Conservation (phyloP, 2,113 vertebrate genomes). For the Tenrec ecaudatus region DNA sequence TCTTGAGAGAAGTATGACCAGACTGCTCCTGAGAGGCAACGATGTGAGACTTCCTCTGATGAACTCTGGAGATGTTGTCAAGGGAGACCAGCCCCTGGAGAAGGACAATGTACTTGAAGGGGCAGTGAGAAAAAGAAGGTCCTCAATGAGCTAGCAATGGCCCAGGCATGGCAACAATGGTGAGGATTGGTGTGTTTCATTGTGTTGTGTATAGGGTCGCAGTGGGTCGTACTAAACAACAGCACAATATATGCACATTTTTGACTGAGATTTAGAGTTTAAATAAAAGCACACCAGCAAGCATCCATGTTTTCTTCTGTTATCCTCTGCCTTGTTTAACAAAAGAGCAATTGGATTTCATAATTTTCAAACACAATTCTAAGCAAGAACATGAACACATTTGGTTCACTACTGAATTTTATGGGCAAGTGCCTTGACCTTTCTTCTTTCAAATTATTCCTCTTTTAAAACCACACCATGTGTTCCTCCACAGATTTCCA, state of each 20-base stretch:
- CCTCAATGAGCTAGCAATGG: too few species aligned
- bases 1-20: too few species aligned
- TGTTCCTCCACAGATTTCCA: not conserved
- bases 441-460: not conserved
- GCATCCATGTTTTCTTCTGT: constrained; percentile 14
- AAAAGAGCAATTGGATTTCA: constrained; percentile 37
- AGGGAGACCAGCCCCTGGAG: too few species aligned
- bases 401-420: not conserved
- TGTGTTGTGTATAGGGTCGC: too few species aligned
- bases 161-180: too few species aligned
- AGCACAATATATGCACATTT: constrained; percentile 20
- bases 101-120: too few species aligned
- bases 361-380: constrained; percentile 34
- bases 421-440: not conserved
- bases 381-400: constrained; percentile 20
- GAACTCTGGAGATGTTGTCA: too few species aligned
- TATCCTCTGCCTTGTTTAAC: constrained; percentile 63
- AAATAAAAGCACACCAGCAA: constrained; percentile 14
- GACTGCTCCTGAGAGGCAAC: too few species aligned
- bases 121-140: too few species aligned
- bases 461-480: not conserved
- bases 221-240: too few species aligned
- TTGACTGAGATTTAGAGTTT: constrained; percentile 46
- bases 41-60: too few species aligned
- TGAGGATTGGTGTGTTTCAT: too few species aligned